Evolutionary conservation across 1,140 invertebrate species (phyloP), one percentile per base, ranked within the genome.

Genomic region (Meloidogyne exigua): DNA sequence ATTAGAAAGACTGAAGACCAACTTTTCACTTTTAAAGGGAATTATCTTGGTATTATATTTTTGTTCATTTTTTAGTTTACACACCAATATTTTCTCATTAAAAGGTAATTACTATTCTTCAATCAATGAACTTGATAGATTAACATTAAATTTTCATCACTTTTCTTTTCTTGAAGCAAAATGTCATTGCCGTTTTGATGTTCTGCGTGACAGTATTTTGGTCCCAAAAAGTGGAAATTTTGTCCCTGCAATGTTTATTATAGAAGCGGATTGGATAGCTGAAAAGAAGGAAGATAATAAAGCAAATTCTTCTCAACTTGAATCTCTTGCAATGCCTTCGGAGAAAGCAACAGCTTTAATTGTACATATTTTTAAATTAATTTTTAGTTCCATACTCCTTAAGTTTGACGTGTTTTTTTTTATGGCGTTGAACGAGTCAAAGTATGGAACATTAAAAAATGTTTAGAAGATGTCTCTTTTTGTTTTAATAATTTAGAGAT

Each of bases 171-270:
- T 44, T 64, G 18, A 75, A 65, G 36, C 44, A 5, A 28, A 39
- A n/a, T 78, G 76, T 21, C 76, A 75, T 25, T 78, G 76, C 26
- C 76, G 64, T 21, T 78, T 78, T 44, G 71, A 78, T 69, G 62
- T 78, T 39, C 28, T 78, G 1, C n/a, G 12, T n/a, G 75, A 78
- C 39, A 25, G 1, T 10, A 49, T 76, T 28, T 49, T 78, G 1
- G 3, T 76, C 0, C 63, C 78, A 9, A n/a, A 32, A 44, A 10
- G 13, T 18, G 71, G 71, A 23, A 32, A 73, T 26, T 78, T 76
- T 68, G 64, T 75, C 15, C 72, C 76, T 5, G 76, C 76, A 13
- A n/a, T 42, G 25, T 78, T 78, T 64, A 28, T 66, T 7, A 76
- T 78, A 25, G 64, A 78, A 12, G 73, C 71, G 1, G 76, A 78